Conservation (phyloP, 2,888 invertebrate genomes). For the Meiosimyza decipiens region DNA sequence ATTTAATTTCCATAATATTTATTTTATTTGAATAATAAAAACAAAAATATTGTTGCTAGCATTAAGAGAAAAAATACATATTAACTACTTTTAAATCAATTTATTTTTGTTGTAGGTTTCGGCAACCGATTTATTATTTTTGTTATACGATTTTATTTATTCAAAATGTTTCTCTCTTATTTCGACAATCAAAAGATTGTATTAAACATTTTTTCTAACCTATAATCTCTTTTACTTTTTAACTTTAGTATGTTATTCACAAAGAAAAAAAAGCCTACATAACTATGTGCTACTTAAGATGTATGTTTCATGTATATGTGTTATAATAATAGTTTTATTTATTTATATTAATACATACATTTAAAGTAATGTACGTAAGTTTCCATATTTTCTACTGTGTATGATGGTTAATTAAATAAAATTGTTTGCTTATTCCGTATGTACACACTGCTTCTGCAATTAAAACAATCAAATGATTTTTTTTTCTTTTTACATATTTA, state of each 20-base stretch:
- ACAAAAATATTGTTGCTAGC: conserved; percentile 9
- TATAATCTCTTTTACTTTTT: conserved; percentile 47
- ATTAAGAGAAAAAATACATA: conserved; percentile 5
- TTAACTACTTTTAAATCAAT: neutral
- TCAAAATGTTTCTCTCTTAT: neutral
- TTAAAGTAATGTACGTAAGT: conserved; percentile 28
- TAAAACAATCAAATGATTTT: conserved; percentile 17
- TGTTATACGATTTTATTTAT: neutral
- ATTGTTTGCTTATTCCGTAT: conserved; percentile 24
- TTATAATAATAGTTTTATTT: neutral
- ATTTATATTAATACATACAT: conserved; percentile 5
- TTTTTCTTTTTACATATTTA: conserved; percentile 19
- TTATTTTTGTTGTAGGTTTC: neutral
- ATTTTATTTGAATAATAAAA: conserved; percentile 23
- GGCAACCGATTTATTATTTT: neutral
- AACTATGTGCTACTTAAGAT: conserved; percentile 39
- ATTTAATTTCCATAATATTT: neutral
- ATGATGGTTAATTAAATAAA: conserved; percentile 24
- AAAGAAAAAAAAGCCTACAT: conserved; percentile 28
- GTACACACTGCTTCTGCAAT: conserved; percentile 22
- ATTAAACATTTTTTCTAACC: conserved; percentile 42
- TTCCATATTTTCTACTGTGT: conserved; percentile 24
- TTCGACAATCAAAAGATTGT: conserved; percentile 8
- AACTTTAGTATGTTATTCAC: conserved; percentile 32
- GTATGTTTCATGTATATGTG: conserved; percentile 31